These are phyloP conservation scores for Thysanoteuthis rhombus DNA, from an alignment of 2,888 invertebrate species.

Conservation along the genomic window DNA sequence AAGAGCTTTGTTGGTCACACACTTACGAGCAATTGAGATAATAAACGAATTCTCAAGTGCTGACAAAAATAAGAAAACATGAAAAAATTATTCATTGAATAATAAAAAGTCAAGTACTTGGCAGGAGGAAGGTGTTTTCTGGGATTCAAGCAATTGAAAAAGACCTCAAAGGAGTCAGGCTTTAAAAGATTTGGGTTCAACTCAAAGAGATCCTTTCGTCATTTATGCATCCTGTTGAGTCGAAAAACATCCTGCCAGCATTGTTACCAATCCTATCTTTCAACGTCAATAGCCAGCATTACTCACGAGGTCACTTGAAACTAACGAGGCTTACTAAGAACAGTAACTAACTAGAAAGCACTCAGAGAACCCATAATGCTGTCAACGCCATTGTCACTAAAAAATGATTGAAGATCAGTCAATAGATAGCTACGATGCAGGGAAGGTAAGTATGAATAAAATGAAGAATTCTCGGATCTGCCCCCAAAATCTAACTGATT, in stretches of 20 bases:
- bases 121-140: not conserved
- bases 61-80: no score
- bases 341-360: no score
- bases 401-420: no score
- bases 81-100: not conserved
- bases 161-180: not conserved
- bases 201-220: not conserved
- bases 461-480: no score
- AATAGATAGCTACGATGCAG: no score
- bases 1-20: not conserved
- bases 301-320: not conserved
- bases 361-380: no score
- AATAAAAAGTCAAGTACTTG: not conserved
- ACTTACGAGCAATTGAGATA: not conserved
- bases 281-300: not conserved
- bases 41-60: not conserved
- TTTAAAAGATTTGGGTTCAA: not conserved
- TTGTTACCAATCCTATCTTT: not conserved
- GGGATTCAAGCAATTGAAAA: not conserved
- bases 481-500: no score
- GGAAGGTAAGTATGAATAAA: no score
- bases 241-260: not conserved
- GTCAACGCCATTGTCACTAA: no score
- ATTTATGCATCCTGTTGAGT: not conserved
- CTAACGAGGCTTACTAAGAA: not conserved